Evolutionary conservation across 2,113 vertebrate genomes (phyloP), one percentile per base, ranked within the genome.

Genomic region (Meriones unguiculatus): DNA sequence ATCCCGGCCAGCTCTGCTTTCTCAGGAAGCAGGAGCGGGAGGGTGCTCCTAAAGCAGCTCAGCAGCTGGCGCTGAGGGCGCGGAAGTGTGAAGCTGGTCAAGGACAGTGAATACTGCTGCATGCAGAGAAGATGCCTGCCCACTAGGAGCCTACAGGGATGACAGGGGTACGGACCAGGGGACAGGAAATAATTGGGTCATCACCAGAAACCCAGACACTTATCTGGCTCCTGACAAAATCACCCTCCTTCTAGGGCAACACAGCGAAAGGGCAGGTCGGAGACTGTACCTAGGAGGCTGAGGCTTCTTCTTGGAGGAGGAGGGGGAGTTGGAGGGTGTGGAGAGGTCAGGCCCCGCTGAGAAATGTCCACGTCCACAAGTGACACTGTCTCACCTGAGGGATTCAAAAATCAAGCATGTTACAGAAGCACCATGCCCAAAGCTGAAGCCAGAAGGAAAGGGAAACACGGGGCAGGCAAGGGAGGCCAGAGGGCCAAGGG

Each of bases 351-450:
- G 87, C 97, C 98, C 89, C 99, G 98, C 97, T 99, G 99, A 35
- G 99, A 99, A 98, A 99, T 99, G 97, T 99, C 99, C 98, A 99
- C 99, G 7, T 99, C 99, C 98, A 99, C 99, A 97, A 99, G 98
- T 0, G 99, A 99, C 90, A 99, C 99, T 0, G 99, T 99, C 97
- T 99, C 99, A 98, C 99, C 99, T 99, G 98, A 1, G 73, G 95
- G 80, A 92, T 69, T 90, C 76, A 95, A 0, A 65, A 88, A 97
- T 84, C 77, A 80, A 96, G 91, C 70, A 20, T 0, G 20, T 97
- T 93, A 98, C 22, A 25, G 72, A 2, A 93, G 94, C 41, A 52
- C 87, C 82, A 9, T 13, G 67, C 0, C 89, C 25, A 13, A 50
- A 93, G 94, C 95, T 28, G 0, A 57, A 24, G 59, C 69, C 65